Evolutionary conservation across 2,888 invertebrate genomes (phyloP).

Genomic region (Trisateles emortualis): DNA sequence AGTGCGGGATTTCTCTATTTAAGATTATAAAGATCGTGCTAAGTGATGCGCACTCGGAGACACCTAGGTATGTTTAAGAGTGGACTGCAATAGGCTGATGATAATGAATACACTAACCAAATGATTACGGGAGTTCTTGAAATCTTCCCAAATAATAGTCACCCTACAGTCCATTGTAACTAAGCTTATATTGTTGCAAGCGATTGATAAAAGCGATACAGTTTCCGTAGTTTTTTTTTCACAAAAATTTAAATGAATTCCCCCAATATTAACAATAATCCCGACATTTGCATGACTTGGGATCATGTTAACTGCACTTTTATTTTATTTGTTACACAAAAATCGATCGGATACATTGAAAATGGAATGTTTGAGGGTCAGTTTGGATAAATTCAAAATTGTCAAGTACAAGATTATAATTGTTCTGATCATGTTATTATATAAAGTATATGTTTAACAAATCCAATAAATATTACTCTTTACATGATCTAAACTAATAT

Average conservation of each 20-base stretch:
- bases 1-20: too few species aligned
- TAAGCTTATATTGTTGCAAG: conserved; percentile 66
- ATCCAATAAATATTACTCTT: too few species aligned
- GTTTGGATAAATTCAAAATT: neutral
- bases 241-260: conserved; percentile 83
- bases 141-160: conserved; percentile 44
- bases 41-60: too few species aligned
- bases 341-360: conserved; percentile 43
- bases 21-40: too few species aligned
- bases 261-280: conserved; percentile 65
- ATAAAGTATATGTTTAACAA: too few species aligned
- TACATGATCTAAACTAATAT: too few species aligned
- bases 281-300: conserved; percentile 75
- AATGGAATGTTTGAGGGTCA: conserved; percentile 17
- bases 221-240: conserved; percentile 78
- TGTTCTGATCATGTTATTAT: too few species aligned
- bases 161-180: conserved; percentile 69
- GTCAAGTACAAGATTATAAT: too few species aligned
- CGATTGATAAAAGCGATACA: conserved; percentile 83
- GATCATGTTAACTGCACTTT: conserved; percentile 64
- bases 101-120: too few species aligned
- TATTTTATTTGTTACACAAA: conserved; percentile 52
- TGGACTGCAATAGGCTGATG: too few species aligned
- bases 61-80: too few species aligned
- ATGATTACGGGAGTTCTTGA: neutral